Percentiles rank a stretch among this genome's conserved stretches.
Conservation (phyloP, 2,888 invertebrate species). For the Erebia palarica region DNA sequence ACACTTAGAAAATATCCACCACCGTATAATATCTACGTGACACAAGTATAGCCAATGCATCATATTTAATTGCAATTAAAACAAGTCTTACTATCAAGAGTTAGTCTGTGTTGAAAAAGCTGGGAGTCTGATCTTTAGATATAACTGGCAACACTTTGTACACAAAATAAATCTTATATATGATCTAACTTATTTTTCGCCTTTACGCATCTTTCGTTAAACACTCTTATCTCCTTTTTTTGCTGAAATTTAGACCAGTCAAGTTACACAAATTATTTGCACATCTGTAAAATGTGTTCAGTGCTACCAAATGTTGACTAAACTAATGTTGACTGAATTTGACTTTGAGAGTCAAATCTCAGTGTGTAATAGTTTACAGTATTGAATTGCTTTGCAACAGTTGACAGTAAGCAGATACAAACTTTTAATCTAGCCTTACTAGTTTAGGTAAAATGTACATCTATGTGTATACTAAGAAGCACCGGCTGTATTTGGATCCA, state of each 20-base stretch:
- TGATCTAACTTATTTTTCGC: too few species aligned
- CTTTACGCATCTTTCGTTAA: background rate
- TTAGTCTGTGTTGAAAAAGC: background rate
- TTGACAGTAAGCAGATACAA: conserved; percentile 2
- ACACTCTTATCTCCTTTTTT: background rate
- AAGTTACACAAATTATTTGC: too few species aligned
- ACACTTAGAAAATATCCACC: conserved; percentile 15
- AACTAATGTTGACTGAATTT: too few species aligned
- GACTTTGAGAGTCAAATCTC: too few species aligned
- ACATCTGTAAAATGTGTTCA: too few species aligned
- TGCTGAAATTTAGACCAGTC: too few species aligned
- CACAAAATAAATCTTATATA: too few species aligned
- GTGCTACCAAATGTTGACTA: too few species aligned
- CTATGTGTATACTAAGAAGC: conserved; percentile 27
- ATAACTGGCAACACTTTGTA: too few species aligned
- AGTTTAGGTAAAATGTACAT: conserved; percentile 2
- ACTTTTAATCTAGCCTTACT: conserved; percentile 11
- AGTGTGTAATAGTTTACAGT: background rate
- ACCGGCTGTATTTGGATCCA: conserved; percentile 53
- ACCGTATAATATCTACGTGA: conserved; percentile 2
- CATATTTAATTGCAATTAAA: background rate
- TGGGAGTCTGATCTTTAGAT: too few species aligned
- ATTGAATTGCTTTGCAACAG: background rate
- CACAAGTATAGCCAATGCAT: background rate
- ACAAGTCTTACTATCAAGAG: background rate